phyloP scores from a whole-genome alignment of 2,888 invertebrate genomes.

The Drosophila kuntzei region DNA sequence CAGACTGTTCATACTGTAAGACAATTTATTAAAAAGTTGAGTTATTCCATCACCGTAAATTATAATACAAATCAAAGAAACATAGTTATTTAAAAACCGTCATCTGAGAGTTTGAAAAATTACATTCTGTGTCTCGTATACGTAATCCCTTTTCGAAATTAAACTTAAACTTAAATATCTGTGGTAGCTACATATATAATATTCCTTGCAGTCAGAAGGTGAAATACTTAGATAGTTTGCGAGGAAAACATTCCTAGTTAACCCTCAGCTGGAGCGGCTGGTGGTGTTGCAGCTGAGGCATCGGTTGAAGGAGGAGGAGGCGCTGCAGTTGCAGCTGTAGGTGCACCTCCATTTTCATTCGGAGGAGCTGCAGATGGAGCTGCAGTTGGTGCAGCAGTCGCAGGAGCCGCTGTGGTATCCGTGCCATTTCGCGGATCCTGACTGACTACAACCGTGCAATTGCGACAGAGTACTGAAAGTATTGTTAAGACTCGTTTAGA shows the following conservation, averaged over 20 bases:
- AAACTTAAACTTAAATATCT: not conserved
- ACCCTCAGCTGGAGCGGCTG: constrained; percentile 7
- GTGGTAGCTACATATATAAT: not conserved
- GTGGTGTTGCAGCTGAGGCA: not conserved
- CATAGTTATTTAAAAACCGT: not conserved
- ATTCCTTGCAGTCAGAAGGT: not conserved
- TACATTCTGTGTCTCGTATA: constrained; percentile 39
- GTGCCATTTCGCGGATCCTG: constrained; percentile 12
- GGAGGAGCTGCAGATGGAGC: constrained; percentile 34
- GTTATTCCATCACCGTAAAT: constrained; percentile 14
- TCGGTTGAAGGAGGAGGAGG: constrained; percentile 20
- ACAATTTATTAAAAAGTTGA: constrained; percentile 2
- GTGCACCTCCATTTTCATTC: constrained; percentile 12
- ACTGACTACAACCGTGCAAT: constrained; percentile 72
- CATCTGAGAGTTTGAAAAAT: not conserved
- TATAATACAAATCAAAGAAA: not conserved
- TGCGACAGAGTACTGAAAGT: constrained; percentile 71
- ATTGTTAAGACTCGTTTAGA: not conserved
- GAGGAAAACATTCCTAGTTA: not conserved
- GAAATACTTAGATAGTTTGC: not conserved
- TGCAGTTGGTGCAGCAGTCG: constrained; percentile 25
- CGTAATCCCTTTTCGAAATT: constrained; percentile 42
- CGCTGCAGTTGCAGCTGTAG: constrained; percentile 20
- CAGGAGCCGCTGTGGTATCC: constrained; percentile 6
- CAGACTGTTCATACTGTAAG: not conserved